Percentiles rank a stretch among this genome's conserved stretches.
Conservation (phyloP, 2,113 vertebrate genomes). For the Eretmochelys imbricata region DNA sequence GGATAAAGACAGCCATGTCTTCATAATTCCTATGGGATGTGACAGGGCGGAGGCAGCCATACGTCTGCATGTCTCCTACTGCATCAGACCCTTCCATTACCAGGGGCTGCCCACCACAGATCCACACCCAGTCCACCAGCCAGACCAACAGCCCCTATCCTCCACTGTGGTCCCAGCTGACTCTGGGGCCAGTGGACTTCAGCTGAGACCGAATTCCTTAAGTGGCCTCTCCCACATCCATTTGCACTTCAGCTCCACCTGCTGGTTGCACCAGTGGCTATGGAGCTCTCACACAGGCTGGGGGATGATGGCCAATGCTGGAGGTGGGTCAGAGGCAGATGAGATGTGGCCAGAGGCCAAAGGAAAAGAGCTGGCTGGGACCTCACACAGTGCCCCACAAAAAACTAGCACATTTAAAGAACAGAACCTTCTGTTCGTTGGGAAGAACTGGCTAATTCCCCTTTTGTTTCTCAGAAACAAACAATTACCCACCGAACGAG, state of each 20-base stretch:
- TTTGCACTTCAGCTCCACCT: neutral
- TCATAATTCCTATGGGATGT: neutral
- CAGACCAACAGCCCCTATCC: neutral
- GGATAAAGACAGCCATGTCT: neutral
- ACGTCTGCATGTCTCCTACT: neutral
- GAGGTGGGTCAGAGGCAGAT: neutral
- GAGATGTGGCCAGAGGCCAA: neutral
- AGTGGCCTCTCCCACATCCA: neutral
- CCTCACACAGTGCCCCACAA: neutral
- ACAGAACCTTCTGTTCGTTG: neutral
- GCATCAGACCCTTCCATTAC: neutral
- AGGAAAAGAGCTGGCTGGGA: neutral
- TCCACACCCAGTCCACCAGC: neutral
- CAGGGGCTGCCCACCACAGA: neutral
- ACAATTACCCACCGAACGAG: neutral
- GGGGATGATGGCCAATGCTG: neutral
- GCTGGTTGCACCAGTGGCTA: neutral
- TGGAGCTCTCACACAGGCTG: too few relatives aligned
- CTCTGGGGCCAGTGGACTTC: neutral
- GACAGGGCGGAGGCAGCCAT: neutral
- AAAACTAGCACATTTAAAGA: neutral
- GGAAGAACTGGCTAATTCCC: neutral
- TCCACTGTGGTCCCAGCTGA: neutral
- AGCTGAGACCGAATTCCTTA: neutral
- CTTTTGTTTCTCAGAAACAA: conserved; percentile 45